phyloP scores from a whole-genome alignment of 2,113 vertebrate species.

The Eleginops maclovinus region DNA sequence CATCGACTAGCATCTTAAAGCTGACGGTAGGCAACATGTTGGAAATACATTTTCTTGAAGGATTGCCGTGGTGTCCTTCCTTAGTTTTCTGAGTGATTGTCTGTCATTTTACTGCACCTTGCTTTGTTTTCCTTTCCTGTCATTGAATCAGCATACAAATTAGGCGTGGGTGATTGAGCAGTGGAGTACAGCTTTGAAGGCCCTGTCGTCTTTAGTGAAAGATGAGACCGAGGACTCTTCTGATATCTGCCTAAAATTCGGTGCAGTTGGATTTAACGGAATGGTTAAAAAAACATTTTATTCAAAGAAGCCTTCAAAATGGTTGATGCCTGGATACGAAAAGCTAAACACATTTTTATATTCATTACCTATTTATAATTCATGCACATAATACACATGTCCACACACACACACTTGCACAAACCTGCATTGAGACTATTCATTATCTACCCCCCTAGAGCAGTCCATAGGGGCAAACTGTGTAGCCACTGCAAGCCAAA shows the following conservation, averaged over 20 bases:
- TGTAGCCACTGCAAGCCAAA: slow-evolving; percentile 73
- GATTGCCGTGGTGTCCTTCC: slow-evolving; percentile 36
- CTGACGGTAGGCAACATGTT: slow-evolving; percentile 37
- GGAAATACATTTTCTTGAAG: slow-evolving; percentile 36
- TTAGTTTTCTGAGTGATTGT: slow-evolving; percentile 47
- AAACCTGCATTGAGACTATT: slow-evolving; percentile 67
- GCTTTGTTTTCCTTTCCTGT: slow-evolving; percentile 61
- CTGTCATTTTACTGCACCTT: slow-evolving; percentile 62
- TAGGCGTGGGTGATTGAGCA: slow-evolving; percentile 61
- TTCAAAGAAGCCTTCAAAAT: slow-evolving; percentile 14
- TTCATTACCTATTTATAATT: slow-evolving; percentile 38
- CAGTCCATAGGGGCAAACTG: slow-evolving; percentile 78
- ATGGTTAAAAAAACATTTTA: slow-evolving; percentile 14
- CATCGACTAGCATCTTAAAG: background rate
- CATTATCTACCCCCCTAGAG: slow-evolving; percentile 80
- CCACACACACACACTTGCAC: slow-evolving; percentile 31
- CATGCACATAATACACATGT: background rate
- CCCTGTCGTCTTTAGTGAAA: slow-evolving; percentile 52
- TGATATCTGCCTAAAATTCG: slow-evolving; percentile 19
- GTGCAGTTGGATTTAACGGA: slow-evolving; percentile 24
- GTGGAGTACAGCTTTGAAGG: slow-evolving; percentile 41
- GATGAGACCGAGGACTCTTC: slow-evolving; percentile 47
- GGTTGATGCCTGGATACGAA: slow-evolving; percentile 5
- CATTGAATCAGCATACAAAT: slow-evolving; percentile 68
- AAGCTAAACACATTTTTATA: slow-evolving; percentile 27